Evolutionary conservation across 1,140 invertebrate species (phyloP).

Genomic region (Panagrolaimus sp.): DNA sequence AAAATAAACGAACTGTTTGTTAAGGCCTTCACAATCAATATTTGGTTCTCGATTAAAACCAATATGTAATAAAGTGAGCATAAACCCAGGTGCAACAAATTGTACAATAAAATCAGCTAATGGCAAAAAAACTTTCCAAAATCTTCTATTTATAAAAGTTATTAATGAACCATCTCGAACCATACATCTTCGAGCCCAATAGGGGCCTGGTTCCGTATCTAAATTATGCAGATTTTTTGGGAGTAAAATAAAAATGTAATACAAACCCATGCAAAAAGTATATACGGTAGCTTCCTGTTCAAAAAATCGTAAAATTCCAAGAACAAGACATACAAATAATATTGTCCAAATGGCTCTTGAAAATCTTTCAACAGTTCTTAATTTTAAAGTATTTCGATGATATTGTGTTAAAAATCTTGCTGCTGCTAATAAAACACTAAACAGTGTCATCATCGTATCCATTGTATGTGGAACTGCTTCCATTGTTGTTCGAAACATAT

Average conservation of each 20-base stretch:
- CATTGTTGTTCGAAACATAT: slow-evolving; percentile 54
- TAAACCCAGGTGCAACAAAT: slow-evolving; percentile 53
- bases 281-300: slow-evolving; percentile 56
- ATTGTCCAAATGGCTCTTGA: slow-evolving; percentile 58
- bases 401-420: slow-evolving; percentile 57
- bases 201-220: slow-evolving; percentile 56
- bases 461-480: slow-evolving; percentile 54
- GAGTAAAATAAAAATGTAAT: neutral
- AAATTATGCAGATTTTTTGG: slow-evolving; percentile 14
- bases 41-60: slow-evolving; percentile 55
- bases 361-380: slow-evolving; percentile 54
- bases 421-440: slow-evolving; percentile 52
- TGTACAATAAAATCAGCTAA: slow-evolving; percentile 57
- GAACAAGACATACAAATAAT: slow-evolving; percentile 49
- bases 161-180: slow-evolving; percentile 53
- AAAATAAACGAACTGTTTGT: slow-evolving; percentile 31
- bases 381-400: slow-evolving; percentile 53
- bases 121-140: slow-evolving; percentile 56
- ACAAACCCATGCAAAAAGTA: slow-evolving; percentile 52
- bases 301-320: slow-evolving; percentile 53
- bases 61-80: slow-evolving; percentile 52
- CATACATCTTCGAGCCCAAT: slow-evolving; percentile 55
- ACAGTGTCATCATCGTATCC: slow-evolving; percentile 58
- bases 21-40: slow-evolving; percentile 51
- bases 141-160: slow-evolving; percentile 48